Conservation (phyloP, 2,888 invertebrate genomes). For the Pantelozetes paolii region DNA sequence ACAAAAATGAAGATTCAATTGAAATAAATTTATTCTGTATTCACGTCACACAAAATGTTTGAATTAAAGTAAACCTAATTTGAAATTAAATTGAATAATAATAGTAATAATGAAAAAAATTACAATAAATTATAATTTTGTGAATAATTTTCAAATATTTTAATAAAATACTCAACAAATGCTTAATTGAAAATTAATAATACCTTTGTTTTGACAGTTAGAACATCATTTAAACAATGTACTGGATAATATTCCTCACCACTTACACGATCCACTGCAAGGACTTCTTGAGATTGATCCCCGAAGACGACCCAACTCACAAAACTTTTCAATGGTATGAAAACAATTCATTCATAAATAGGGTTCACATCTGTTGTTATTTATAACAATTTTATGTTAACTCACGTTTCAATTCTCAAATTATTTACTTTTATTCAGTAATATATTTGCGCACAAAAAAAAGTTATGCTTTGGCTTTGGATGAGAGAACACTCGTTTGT, state of each 20-base stretch:
- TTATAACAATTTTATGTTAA: slow-evolving; percentile 14
- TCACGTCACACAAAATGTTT: too few species aligned
- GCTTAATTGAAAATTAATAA: neutral
- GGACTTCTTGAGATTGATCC: slow-evolving; percentile 77
- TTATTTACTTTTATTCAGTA: neutral
- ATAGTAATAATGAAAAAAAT: too few species aligned
- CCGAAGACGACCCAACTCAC: slow-evolving; percentile 80
- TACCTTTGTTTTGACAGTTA: slow-evolving; percentile 60
- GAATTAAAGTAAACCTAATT: too few species aligned
- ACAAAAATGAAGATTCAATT: too few species aligned
- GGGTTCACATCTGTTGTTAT: neutral
- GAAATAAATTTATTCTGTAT: too few species aligned
- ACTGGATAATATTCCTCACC: slow-evolving; percentile 71
- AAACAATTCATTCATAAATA: neutral
- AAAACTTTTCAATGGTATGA: slow-evolving; percentile 82
- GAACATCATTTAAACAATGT: slow-evolving; percentile 74
- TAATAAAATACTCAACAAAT: too few species aligned
- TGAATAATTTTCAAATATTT: too few species aligned
- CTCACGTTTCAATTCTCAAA: slow-evolving; percentile 7
- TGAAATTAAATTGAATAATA: too few species aligned
- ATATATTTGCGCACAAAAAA: neutral
- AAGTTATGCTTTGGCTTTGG: slow-evolving; percentile 9
- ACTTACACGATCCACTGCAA: slow-evolving; percentile 77
- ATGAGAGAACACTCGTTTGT: neutral
- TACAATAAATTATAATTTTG: too few species aligned